Evolutionary conservation across 2,113 vertebrate species (phyloP).

Genomic region (Peromyscus leucopus): DNA sequence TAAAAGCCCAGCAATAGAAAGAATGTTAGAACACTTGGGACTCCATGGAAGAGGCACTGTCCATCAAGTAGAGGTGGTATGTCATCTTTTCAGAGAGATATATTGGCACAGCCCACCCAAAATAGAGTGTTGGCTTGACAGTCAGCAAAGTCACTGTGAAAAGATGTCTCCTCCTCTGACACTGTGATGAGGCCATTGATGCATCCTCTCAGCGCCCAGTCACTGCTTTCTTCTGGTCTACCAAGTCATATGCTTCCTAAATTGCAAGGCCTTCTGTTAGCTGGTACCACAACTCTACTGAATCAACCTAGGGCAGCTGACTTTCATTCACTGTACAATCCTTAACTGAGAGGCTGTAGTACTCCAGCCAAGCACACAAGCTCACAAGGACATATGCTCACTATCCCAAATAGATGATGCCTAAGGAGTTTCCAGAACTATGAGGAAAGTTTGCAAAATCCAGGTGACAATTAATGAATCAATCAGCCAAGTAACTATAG

Average conservation of each 20-base stretch:
- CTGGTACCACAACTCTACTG: not conserved
- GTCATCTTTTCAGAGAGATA: not conserved
- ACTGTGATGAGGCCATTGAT: not conserved
- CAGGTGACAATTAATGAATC: not conserved
- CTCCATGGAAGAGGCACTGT: not conserved
- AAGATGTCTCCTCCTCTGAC: not conserved
- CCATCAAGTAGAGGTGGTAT: fast-evolving
- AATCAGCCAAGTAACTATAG: slow-evolving; percentile 17
- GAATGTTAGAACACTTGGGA: not conserved
- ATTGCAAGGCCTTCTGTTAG: not conserved
- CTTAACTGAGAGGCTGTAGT: not conserved
- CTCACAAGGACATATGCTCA: not conserved
- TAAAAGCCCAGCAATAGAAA: not conserved
- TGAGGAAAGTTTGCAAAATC: not conserved
- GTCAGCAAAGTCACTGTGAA: not conserved
- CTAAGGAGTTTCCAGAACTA: slow-evolving; percentile 1
- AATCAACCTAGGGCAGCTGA: not conserved
- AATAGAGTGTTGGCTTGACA: not conserved
- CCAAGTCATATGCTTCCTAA: not conserved
- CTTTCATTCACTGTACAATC: not conserved
- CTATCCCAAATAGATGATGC: not conserved
- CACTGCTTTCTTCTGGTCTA: not conserved
- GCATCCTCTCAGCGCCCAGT: not conserved
- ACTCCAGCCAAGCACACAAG: not conserved
- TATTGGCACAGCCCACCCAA: not conserved